A percentile compares a stretch with the other conserved stretches of the same genome.
Conservation (phyloP, 2,888 invertebrate species). For the Magallana nippona region DNA sequence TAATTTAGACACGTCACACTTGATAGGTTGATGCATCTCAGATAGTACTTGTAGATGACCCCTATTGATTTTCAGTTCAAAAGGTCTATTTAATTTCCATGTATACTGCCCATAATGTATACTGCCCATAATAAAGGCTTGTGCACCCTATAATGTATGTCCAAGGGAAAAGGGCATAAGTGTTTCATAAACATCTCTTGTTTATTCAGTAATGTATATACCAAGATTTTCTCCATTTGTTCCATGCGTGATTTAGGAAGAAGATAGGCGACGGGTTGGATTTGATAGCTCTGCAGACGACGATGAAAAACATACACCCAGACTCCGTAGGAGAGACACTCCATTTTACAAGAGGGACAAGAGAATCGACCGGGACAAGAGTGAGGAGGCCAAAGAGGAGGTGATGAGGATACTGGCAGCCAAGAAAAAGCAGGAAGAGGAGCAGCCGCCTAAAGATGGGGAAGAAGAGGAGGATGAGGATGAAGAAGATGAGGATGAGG, state of each 20-base stretch:
- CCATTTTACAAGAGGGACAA: slow-evolving; percentile 99
- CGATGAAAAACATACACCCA: slow-evolving; percentile 64
- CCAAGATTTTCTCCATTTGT: neutral
- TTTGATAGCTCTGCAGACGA: slow-evolving; percentile 75
- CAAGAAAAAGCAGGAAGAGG: slow-evolving; percentile 43
- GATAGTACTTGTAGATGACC: too few relatives aligned
- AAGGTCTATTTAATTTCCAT: too few relatives aligned
- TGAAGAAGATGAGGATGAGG: slow-evolving; percentile 13
- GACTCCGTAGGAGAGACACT: slow-evolving; percentile 94
- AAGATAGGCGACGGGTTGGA: slow-evolving; percentile 67
- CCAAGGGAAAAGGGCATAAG: too few relatives aligned
- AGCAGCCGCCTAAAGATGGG: slow-evolving; percentile 14
- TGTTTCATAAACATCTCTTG: too few relatives aligned
- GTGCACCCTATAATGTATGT: too few relatives aligned
- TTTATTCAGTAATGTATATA: too few relatives aligned
- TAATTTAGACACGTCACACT: too few relatives aligned
- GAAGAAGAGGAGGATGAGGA: slow-evolving; percentile 31
- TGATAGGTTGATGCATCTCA: too few relatives aligned
- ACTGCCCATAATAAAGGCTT: too few relatives aligned
- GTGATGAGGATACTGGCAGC: slow-evolving; percentile 75
- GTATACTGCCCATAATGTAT: too few relatives aligned
- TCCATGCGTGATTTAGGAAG: slow-evolving; percentile 33
- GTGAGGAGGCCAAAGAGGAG: slow-evolving; percentile 76
- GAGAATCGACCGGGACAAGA: slow-evolving; percentile 85
- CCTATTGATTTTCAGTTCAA: too few relatives aligned